These are phyloP conservation scores for Minunthozetes semirufus DNA, from an alignment of 2,888 invertebrate species.

Conservation along the genomic window DNA sequence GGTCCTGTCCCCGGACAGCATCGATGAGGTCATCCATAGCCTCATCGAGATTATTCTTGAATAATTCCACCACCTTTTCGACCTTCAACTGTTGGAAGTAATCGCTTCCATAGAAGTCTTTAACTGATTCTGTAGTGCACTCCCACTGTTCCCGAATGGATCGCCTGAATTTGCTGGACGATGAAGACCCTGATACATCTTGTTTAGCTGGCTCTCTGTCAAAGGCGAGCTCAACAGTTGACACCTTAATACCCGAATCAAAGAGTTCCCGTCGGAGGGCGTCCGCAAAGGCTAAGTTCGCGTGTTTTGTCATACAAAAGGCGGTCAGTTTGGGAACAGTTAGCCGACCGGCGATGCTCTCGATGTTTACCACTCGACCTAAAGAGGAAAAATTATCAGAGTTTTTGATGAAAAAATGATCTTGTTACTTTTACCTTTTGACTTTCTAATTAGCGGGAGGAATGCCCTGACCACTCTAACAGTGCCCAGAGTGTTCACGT, in stretches of 20 bases:
- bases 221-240: slow-evolving; percentile 45
- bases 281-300: slow-evolving; percentile 46
- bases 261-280: slow-evolving; percentile 46
- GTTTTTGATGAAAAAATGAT: too few species aligned
- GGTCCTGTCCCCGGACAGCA: neutral
- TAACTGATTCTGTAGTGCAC: neutral
- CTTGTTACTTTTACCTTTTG: slow-evolving; percentile 27
- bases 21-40: neutral
- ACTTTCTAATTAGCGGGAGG: slow-evolving; percentile 45
- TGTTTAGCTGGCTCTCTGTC: slow-evolving; percentile 42
- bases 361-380: slow-evolving; percentile 45
- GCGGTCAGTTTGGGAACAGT: slow-evolving; percentile 31
- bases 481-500: slow-evolving; percentile 46
- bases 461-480: slow-evolving; percentile 46
- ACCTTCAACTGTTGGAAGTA: neutral
- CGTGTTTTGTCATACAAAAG: slow-evolving; percentile 47
- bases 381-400: neutral
- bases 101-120: slow-evolving; percentile 6
- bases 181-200: neutral
- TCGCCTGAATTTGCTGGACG: neutral
- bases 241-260: slow-evolving; percentile 45
- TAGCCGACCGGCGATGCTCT: slow-evolving; percentile 44
- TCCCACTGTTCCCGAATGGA: slow-evolving; percentile 2
- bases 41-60: neutral
- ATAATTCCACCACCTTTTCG: neutral